Percentiles rank a stretch among this genome's conserved stretches.
phyloP scores from a whole-genome alignment of 2,888 invertebrate genomes.

The Lathronympha strigana region DNA sequence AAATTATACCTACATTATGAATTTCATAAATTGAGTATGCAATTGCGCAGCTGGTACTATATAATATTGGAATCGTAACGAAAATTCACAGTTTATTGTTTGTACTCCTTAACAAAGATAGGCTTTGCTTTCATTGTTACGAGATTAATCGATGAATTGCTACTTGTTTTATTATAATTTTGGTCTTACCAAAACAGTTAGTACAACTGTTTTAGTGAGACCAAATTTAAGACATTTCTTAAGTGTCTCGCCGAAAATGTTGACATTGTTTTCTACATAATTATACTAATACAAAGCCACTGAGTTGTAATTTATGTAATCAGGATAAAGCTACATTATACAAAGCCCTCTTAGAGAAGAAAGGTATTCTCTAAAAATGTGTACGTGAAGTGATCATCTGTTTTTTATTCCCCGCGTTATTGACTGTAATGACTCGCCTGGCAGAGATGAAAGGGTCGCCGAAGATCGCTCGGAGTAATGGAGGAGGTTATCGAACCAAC shows the following conservation, averaged over 20 bases:
- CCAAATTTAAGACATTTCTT: too few species aligned
- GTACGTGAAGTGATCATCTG: slow-evolving; percentile 11
- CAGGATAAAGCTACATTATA: not conserved
- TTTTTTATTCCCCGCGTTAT: slow-evolving; percentile 36
- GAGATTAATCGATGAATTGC: too few species aligned
- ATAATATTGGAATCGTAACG: too few species aligned
- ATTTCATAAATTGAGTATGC: too few species aligned
- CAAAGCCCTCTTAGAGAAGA: slow-evolving; percentile 45
- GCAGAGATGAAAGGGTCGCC: slow-evolving; percentile 68
- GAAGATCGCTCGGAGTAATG: slow-evolving; percentile 55
- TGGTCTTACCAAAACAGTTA: too few species aligned
- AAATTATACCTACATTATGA: too few species aligned
- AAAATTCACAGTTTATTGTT: not conserved
- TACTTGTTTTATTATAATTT: too few species aligned
- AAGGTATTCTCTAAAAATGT: slow-evolving; percentile 42
- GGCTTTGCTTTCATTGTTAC: not conserved
- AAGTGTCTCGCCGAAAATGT: not conserved
- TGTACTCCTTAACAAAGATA: not conserved
- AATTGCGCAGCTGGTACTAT: too few species aligned
- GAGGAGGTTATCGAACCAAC: slow-evolving; percentile 62
- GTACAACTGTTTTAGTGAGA: too few species aligned
- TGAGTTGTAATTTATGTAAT: not conserved
- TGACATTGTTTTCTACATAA: not conserved
- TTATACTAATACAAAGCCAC: slow-evolving; percentile 4
- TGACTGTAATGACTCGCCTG: slow-evolving; percentile 58